Base-by-base conservation (phyloP, 1,140 invertebrate genomes). In the Pararge aegeria region DNA sequence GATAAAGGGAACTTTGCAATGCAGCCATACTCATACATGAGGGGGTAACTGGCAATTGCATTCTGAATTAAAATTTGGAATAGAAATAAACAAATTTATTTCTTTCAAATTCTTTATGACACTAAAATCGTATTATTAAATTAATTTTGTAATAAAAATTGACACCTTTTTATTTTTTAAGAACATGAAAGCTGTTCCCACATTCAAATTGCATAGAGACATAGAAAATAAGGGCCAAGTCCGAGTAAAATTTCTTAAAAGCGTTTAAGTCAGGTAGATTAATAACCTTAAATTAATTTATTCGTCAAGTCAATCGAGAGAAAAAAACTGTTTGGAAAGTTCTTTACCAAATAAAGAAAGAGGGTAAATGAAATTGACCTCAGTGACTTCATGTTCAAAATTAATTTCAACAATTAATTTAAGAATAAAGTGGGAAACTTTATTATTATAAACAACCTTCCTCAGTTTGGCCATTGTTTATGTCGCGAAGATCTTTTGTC, bases 1-100 rank as follows among this genome's bases (percentile, higher is more conserved):
- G 19, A 62, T 40, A 61, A 38, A 40, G 53, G 38, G 49, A 50
- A 51, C 75, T 80, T 78, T 73, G 67, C 50, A 37, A 66, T 69
- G 63, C 57, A 61, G 54, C 54, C 53, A 54, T 44, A 53, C 58
- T 50, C 53, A 54, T 44, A 53, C 58, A 46, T 12, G 42, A 46
- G 42, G 42, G n/a, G 42, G 15, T 19, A 46, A 10, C 16, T 20
- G 40, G 18, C 40, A 44, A 44, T 44, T 20, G 19, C 19, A 5
- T 18, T 46, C 16, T 19, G 42, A 46, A 16, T 34, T 3, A 12
- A 34, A 34, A 1, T 34, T 34, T 34, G 7, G 30, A 34, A 34
- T 12, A 34, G 3, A 34, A 34, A 34, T 12, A 12, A 12, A 30
- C 10, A 5, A 30, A 5, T 9, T n/a, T n/a, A 7, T 5, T 27